A percentile compares a stretch with the other conserved stretches of the same genome.
Evolutionary conservation across 2,113 vertebrate species (phyloP).

Genomic region (Terrapene triunguis): DNA sequence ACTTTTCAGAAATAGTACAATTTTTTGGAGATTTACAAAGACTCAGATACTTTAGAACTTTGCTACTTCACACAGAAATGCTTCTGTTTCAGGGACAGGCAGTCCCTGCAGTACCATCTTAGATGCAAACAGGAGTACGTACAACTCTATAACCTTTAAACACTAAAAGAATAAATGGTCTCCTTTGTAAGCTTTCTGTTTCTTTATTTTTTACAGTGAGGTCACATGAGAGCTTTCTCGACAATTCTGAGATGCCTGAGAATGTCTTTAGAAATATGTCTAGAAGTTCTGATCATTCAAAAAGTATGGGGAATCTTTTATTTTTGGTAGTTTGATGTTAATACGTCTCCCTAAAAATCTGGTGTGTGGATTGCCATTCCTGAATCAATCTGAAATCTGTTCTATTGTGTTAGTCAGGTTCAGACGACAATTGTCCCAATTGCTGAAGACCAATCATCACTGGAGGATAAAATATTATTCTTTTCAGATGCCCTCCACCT

Average conservation of each 20-base stretch:
- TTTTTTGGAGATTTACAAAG: not conserved
- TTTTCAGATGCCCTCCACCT: not conserved
- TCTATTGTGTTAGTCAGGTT: not conserved
- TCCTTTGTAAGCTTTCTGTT: not conserved
- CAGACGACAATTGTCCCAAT: not conserved
- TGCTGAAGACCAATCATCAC: not conserved
- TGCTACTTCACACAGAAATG: not conserved
- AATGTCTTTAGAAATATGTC: not conserved
- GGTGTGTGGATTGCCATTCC: not conserved
- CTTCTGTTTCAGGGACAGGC: not conserved
- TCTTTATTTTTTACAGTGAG: not conserved
- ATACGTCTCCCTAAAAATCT: not conserved
- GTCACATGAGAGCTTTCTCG: not conserved
- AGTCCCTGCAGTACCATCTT: not conserved
- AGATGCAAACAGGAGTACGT: not conserved
- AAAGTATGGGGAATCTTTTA: not conserved
- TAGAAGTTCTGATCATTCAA: not conserved
- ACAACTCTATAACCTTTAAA: not conserved
- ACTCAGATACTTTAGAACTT: not conserved
- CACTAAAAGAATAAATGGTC: accelerated
- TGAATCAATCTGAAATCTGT: not conserved
- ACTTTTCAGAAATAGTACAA: not conserved
- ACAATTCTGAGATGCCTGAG: not conserved
- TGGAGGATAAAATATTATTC: not conserved
- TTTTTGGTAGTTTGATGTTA: not conserved